phyloP scores from a whole-genome alignment of 2,113 vertebrate genomes.

The Carlito syrichta region DNA sequence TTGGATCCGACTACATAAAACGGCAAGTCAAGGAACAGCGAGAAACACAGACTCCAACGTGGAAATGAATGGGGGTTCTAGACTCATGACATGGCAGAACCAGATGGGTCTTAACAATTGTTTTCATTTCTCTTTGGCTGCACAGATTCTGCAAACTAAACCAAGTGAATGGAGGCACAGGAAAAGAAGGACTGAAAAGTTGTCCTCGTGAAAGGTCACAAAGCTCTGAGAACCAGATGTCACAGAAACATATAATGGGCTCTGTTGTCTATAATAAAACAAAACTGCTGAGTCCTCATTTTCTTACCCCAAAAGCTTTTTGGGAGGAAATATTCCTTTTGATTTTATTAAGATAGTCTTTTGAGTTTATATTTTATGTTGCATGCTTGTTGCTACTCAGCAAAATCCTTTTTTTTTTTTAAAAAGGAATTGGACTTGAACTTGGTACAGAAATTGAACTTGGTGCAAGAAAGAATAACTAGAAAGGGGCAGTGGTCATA shows the following conservation, averaged over 20 bases:
- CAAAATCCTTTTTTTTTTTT: background rate
- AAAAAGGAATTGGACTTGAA: conserved; percentile 21
- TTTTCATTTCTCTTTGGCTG: conserved; percentile 38
- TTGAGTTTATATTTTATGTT: conserved; percentile 2
- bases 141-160: conserved; percentile 49
- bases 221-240: conserved; percentile 59
- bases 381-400: background rate
- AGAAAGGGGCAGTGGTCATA: background rate
- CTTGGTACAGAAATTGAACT: background rate
- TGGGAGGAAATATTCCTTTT: conserved; percentile 53
- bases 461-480: background rate
- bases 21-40: rapidly evolving
- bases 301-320: conserved; percentile 67
- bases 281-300: conserved; percentile 45
- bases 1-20: background rate
- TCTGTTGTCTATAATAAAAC: background rate
- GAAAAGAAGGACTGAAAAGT: conserved; percentile 34
- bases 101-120: background rate
- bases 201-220: background rate
- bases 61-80: background rate
- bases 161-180: conserved; percentile 7
- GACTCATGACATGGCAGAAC: background rate
- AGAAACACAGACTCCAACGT: background rate
- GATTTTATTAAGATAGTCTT: background rate
- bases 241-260: conserved; percentile 48